These are phyloP conservation scores for Pelodiscus sinensis DNA, from an alignment of 2,113 vertebrate genomes.

Conservation along the genomic window DNA sequence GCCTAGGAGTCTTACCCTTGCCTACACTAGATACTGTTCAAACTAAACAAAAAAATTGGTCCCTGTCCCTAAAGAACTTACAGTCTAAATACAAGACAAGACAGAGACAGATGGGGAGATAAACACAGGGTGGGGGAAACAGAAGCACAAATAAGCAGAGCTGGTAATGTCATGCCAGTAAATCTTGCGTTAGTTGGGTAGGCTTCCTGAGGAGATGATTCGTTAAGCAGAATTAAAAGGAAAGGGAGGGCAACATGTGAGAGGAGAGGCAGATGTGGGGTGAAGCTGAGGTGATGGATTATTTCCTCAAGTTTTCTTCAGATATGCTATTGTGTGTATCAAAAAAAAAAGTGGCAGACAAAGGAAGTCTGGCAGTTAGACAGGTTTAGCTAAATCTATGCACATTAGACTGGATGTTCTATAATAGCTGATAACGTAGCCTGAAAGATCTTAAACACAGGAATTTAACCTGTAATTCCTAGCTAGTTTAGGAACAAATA, in stretches of 20 bases:
- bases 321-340: neutral
- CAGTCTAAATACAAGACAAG: too few species aligned
- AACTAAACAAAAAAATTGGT: too few species aligned
- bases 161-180: neutral
- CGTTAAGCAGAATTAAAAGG: neutral
- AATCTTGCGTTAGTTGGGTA: neutral
- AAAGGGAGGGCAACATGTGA: neutral
- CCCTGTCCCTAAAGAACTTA: too few species aligned
- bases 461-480: neutral
- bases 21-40: too few species aligned
- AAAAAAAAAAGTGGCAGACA: accelerated
- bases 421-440: neutral
- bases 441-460: neutral
- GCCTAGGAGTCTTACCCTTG: too few species aligned
- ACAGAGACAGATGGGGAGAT: too few species aligned
- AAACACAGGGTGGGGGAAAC: too few species aligned
- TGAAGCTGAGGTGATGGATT: neutral
- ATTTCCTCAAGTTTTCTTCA: neutral
- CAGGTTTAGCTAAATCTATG: accelerated
- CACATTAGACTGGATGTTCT: neutral
- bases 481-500: neutral
- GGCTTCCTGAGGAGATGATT: neutral
- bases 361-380: neutral
- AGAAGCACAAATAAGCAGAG: neutral
- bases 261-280: neutral